Base-by-base conservation (phyloP, 2,797 vertebrate species). In the Prunella strophiata region DNA sequence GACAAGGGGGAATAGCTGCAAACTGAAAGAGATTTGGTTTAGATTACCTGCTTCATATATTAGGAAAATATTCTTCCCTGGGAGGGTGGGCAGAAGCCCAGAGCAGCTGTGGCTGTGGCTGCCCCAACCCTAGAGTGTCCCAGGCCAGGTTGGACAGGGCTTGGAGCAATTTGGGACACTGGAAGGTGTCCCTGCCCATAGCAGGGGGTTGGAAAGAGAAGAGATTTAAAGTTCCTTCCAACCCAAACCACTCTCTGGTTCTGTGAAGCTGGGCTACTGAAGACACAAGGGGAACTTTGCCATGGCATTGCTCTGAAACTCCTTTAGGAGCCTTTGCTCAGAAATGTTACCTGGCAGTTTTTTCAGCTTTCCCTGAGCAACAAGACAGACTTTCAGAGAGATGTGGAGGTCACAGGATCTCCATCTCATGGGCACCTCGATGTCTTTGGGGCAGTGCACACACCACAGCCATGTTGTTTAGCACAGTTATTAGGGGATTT, bases 401-500 rank as follows among this genome's bases (percentile, higher is more conserved):
- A 30, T 40, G 18, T 45, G n/a, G 47, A 19, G 25, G n/a, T n/a
- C n/a, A n/a, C n/a, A n/a, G n/a, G n/a, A n/a, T n/a, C n/a, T n/a
- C n/a, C n/a, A n/a, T n/a, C n/a, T 54, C 32, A n/a, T 9, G 9
- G 34, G 3, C 22, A 87, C 8, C n/a, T 83, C 0, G 0, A 16
- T 38, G 18, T 9, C 26, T 68, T 0, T 29, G 61, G 19, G n/a
- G 22, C 10, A 83, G 25, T 27, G 55, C 63, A 34, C 25, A 15
- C 11, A 34, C 25, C 43, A 26, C 25, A n/a, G 29, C 34, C 27
- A 13, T 18, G 6, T 7, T 55, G 18, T 50, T 76, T 36, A 84
- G 12, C 26, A 43, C 5, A 38, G 14, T 7, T 0, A 1, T 34
- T 32, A 40, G 36, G 13, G 32, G 12, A n/a, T 42, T 62, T 38